Base-by-base conservation (phyloP, 2,888 invertebrate species). In the Sylvicola fuscatus region DNA sequence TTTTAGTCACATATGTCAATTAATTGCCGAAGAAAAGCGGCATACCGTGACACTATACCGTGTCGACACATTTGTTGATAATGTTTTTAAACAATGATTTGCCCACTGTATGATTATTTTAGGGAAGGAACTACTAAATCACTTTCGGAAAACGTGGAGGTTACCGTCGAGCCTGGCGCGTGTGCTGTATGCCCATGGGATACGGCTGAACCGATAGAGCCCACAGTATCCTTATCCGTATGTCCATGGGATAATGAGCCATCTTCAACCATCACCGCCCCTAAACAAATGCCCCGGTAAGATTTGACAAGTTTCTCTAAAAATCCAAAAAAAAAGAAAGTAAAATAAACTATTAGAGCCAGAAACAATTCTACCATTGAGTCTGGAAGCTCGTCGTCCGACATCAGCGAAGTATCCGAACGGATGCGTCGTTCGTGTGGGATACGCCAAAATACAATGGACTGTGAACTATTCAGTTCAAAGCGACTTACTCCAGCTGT, bases 351-450 rank as follows among this genome's bases (percentile, higher is more conserved):
- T 6, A 21, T 21, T 12, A 40, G 47, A n/a, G 60, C 69, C 13
- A 63, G 75, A 16, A 76, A 75, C 50, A 75, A 76, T 54, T 75
- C 76, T 3, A 60, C 66, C 11, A 56, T 76, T 32, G 76, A 77
- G 54, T 76, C 75, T 12, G 74, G 70, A 48, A 72, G 72, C 49
- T 76, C 76, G n/a, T 75, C 76, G 12, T 78, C 79, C 14, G 81
- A 82, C 52, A 68, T 77, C 41, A 75, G 75, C 51, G 70, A 66
- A 51, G 66, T 65, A 32, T 60, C 62, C 15, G 70, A 66, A 41
- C 61, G 72, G 44, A 61, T 75, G 45, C 65, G 68, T 45, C 68
- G 74, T 40, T 68, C 73, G 28, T 64, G 67, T 47, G 64, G 64
- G 17, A 60, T 78, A 41, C 70, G 76, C 46, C 75, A 73, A 55